These are phyloP conservation scores for Alca torda DNA, from an alignment of 2,797 vertebrate species.

Conservation along the genomic window DNA sequence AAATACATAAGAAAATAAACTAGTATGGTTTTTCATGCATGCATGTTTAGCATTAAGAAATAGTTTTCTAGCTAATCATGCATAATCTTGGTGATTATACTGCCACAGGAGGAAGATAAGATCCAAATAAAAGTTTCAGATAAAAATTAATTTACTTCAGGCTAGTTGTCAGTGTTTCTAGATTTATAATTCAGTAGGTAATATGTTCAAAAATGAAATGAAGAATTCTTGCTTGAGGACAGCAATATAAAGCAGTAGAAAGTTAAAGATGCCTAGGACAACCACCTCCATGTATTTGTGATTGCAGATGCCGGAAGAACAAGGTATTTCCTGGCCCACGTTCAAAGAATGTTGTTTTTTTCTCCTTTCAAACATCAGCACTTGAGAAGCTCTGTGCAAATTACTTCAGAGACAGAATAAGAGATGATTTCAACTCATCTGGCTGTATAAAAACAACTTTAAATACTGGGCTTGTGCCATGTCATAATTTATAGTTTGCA, in stretches of 20 bases:
- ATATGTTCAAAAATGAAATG: neutral
- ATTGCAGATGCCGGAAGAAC: neutral
- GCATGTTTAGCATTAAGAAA: neutral
- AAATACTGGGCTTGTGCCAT: neutral
- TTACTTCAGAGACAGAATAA: neutral
- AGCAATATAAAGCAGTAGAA: neutral
- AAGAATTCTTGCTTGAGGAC: neutral
- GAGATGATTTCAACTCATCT: neutral
- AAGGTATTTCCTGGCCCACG: neutral
- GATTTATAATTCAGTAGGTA: slow-evolving; percentile 19
- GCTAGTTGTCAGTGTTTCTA: neutral
- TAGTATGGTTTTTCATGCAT: neutral
- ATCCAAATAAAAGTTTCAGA: slow-evolving; percentile 14
- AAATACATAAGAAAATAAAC: neutral
- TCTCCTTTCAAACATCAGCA: neutral
- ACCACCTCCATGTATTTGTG: neutral
- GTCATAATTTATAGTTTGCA: neutral
- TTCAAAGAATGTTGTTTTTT: neutral
- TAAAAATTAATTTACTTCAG: slow-evolving; percentile 6
- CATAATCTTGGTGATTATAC: neutral
- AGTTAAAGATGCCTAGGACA: neutral
- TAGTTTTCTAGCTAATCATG: neutral
- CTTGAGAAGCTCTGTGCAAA: neutral
- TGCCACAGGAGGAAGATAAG: neutral
- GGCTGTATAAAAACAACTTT: neutral